These are phyloP conservation scores for Caretta caretta DNA, from an alignment of 2,113 vertebrate genomes.

Conservation along the genomic window DNA sequence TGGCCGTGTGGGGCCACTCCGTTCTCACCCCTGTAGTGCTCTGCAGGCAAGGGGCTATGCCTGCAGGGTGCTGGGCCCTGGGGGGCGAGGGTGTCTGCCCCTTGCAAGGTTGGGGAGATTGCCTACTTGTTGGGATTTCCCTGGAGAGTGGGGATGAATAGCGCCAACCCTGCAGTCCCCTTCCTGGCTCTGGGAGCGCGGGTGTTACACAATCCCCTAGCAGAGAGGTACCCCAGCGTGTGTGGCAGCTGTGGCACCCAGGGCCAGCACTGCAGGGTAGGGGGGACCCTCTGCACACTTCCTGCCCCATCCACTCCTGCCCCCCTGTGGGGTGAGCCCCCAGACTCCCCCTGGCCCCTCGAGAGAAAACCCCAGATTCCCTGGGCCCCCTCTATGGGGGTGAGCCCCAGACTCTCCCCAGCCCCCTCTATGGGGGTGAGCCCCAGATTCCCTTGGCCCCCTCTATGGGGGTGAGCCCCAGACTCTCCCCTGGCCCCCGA, in stretches of 20 bases:
- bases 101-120: neutral
- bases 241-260: too few species aligned
- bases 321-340: too few species aligned
- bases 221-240: accelerated
- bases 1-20: neutral
- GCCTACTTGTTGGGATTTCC: neutral
- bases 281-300: neutral
- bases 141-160: neutral
- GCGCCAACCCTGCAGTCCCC: too few species aligned
- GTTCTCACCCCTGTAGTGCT: neutral
- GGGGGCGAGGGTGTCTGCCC: neutral
- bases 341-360: too few species aligned
- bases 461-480: too few species aligned
- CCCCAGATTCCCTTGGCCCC: too few species aligned
- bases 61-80: neutral
- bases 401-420: too few species aligned
- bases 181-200: too few species aligned
- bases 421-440: accelerated
- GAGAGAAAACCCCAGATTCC: too few species aligned
- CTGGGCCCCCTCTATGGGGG: too few species aligned
- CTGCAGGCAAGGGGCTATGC: neutral
- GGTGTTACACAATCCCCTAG: neutral
- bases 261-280: neutral
- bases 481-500: too few species aligned
- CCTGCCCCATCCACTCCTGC: too few species aligned